Base-by-base conservation (phyloP, 2,113 vertebrate species). In the Microcebus lehilahytsara region DNA sequence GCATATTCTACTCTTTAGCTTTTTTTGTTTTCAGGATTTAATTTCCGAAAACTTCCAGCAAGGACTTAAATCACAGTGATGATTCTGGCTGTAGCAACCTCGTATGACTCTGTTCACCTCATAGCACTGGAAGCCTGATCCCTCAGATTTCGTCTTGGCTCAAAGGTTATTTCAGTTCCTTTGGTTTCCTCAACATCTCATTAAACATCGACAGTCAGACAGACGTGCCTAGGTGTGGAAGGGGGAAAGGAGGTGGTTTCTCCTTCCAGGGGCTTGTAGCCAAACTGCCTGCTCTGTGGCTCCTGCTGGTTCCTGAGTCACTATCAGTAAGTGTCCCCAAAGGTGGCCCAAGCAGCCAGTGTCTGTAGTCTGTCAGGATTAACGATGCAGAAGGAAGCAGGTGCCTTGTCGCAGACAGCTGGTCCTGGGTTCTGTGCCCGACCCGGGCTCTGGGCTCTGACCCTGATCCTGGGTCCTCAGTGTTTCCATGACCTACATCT, bases 151-250 rank as follows among this genome's bases (percentile, higher is more conserved):
- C 6, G 5, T 85, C 25, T 62, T 78, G 78, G 49, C 23, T 95
- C 74, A 58, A 56, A 51, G 58, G 46, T 9, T 46, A 51, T 12
- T 86, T 66, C 40, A 53, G 71, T 37, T 32, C 34, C 22, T 27
- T 60, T 32, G 5, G 3, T 58, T 49, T 30, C 16, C 2, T 74
- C 25, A 49, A 42, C 4, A 91, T 56, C 19, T 89, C 78, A 93
- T 90, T 81, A 49, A 80, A 87, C 14, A 30, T 25, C 25, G 3
- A 53, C 5, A 42, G 19, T 77, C 58, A 66, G 71, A 87, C n/a
- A 9, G 56, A 30, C 1, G 60, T 0, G 5, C 60, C 56, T 10
- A 37, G 25, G 58, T 9, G 6, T 8, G 25, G 23, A 58, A 20
- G 14, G 14, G 3, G 12, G 46, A 53, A 78, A 40, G 34, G 37